Evolutionary conservation across 2,113 vertebrate genomes (phyloP).

Genomic region (Gambusia affinis): DNA sequence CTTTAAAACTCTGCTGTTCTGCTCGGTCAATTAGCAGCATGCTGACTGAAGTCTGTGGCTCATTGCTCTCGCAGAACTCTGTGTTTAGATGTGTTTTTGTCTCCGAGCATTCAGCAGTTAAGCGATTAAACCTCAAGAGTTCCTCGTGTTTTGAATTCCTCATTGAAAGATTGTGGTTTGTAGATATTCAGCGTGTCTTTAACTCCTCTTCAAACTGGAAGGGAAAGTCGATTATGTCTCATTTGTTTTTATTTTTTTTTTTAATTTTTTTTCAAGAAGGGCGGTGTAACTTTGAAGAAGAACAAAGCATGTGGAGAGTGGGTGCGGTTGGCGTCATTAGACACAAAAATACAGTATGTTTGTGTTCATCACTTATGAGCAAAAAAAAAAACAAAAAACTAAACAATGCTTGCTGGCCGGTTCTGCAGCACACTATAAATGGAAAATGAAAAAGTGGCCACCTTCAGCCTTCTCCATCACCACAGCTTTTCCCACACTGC

Average conservation of each 20-base stretch:
- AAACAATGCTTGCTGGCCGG: not conserved
- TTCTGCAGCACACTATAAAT: conserved; percentile 24
- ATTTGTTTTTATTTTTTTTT: not conserved
- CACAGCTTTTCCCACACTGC: conserved; percentile 8
- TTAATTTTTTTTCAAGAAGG: not conserved
- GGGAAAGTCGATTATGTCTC: not conserved
- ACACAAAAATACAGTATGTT: not conserved
- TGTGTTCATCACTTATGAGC: not conserved
- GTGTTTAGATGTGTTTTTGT: conserved; percentile 34
- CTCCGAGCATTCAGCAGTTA: conserved; percentile 51
- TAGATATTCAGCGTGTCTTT: not conserved
- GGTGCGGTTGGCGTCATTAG: conserved; percentile 19
- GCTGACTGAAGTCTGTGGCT: conserved; percentile 49
- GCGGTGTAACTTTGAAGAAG: not conserved
- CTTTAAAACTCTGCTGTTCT: conserved; percentile 45
- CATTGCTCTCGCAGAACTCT: conserved; percentile 26
- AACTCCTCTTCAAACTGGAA: not conserved
- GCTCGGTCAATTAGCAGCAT: conserved; percentile 54
- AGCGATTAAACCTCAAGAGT: conserved; percentile 28
- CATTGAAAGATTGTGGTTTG: not conserved
- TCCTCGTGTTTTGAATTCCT: conserved; percentile 39
- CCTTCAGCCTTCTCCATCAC: conserved; percentile 36
- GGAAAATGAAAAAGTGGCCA: conserved; percentile 40
- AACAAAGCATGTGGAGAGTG: conserved; percentile 3
- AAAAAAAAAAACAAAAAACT: not conserved